Evolutionary conservation across 2,113 vertebrate genomes (phyloP), one percentile per base, ranked within the genome.

Genomic region (Casuarius casuarius): DNA sequence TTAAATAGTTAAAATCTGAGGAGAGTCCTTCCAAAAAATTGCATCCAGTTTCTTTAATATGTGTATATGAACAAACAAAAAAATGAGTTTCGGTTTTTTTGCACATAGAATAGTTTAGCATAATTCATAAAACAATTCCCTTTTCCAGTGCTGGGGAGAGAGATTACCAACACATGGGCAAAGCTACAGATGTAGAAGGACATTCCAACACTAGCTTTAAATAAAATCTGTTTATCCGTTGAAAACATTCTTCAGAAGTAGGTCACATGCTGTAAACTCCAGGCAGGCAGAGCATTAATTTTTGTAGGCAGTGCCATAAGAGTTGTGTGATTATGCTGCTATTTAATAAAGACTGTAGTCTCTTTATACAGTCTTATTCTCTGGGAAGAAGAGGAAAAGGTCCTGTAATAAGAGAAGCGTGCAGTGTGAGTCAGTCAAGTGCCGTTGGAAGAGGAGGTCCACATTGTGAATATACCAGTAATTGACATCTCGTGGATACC

Each of bases 231-330:
- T 90, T 58, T 94, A 63, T 94, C 52, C 90, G 3, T 73, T 88
- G 72, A 94, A 93, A 92, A 94, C 58, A 89, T 94, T 97, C 95
- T 71, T 92, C 83, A 95, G 86, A 96, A 97, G 72, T 96, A 96
- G 96, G 92, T 72, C 62, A 83, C 75, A 79, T 95, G 76, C 84
- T 96, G 49, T 91, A 78, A 93, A 38, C 48, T 76, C 35, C 63
- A 91, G 79, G 40, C 83, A 96, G 52, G 61, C 76, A 68, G 46
- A 82, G 59, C 44, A 91, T 94, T 95, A 75, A 87, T 87, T 92
- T 95, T 92, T 88, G n/a, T 62, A 79, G 54, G 51, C 62, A 56
- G 18, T 84, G 75, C 38, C 59, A 75, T 11, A 62, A 44, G 76
- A 95, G 74, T 95, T 94, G 65, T 51, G 18, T 68, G 49, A 88